Evolutionary conservation across 2,113 vertebrate species (phyloP).

Genomic region (pig (Sus scrofa)): DNA sequence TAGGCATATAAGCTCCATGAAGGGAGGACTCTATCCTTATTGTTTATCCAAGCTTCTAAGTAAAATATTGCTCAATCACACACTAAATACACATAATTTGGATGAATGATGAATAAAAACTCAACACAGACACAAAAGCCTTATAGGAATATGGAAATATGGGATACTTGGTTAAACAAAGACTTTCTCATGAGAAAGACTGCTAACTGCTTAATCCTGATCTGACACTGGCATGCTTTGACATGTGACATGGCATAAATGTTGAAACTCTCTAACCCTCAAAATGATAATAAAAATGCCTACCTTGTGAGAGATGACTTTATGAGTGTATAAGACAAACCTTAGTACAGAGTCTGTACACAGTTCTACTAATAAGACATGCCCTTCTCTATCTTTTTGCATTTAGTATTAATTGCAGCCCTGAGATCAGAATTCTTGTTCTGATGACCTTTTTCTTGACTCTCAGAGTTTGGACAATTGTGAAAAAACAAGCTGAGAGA

Average conservation of each 20-base stretch:
- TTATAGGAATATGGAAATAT: not conserved
- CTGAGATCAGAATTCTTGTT: not conserved
- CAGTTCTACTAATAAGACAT: not conserved
- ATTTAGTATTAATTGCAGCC: not conserved
- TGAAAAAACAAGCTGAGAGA: not conserved
- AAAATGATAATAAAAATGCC: not conserved
- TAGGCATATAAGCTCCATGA: not conserved
- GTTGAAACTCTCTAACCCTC: not conserved
- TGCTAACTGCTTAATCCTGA: not conserved
- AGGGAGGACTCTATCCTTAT: not conserved
- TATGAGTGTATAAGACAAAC: not conserved
- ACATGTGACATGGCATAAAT: not conserved
- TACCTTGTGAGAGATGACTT: not conserved
- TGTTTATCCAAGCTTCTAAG: not conserved
- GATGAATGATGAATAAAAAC: not conserved
- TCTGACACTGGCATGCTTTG: not conserved
- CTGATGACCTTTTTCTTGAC: not conserved
- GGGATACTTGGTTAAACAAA: not conserved
- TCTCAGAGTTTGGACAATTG: not conserved
- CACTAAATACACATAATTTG: not conserved
- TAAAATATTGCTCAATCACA: not conserved
- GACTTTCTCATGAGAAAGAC: not conserved
- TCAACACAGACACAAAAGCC: not conserved
- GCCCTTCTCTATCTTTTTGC: not conserved
- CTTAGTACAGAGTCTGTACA: fast-evolving